phyloP scores from a whole-genome alignment of 2,797 vertebrate genomes.

The Allobates femoralis region DNA sequence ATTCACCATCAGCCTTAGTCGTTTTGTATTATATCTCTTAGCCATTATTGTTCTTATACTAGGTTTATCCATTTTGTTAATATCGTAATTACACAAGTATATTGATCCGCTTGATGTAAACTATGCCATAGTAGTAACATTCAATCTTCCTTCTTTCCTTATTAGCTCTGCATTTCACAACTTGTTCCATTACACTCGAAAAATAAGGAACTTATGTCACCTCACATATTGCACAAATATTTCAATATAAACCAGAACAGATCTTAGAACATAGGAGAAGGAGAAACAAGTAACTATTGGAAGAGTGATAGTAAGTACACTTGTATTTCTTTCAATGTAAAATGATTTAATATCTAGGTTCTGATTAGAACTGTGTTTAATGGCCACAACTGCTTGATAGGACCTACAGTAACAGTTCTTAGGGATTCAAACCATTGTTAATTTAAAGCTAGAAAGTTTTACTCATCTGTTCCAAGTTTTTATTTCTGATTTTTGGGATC shows the following conservation, averaged over 20 bases:
- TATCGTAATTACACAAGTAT: no score
- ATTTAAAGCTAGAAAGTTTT: not conserved
- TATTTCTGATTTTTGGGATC: no score
- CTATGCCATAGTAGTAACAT: not conserved
- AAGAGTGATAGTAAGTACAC: not conserved
- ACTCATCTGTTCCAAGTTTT: no score
- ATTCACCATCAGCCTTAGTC: no score
- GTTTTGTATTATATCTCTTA: no score
- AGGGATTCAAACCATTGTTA: not conserved
- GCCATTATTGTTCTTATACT: no score
- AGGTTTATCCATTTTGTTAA: no score
- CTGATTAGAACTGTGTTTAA: not conserved
- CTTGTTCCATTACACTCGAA: constrained; percentile 3
- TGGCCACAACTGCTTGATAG: not conserved
- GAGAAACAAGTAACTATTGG: not conserved
- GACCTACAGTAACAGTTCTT: not conserved
- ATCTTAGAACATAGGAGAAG: not conserved
- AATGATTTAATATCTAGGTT: not conserved
- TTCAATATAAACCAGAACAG: constrained; percentile 7
- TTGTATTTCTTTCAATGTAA: not conserved
- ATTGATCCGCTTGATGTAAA: no score
- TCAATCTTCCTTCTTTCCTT: not conserved
- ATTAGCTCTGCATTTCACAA: constrained; percentile 1
- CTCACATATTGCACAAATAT: constrained; percentile 11
- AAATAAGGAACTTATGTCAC: constrained; percentile 42